Evolutionary conservation across 2,113 vertebrate genomes (phyloP), one percentile per base, ranked within the genome.

Genomic region (Spea multiplicata): DNA sequence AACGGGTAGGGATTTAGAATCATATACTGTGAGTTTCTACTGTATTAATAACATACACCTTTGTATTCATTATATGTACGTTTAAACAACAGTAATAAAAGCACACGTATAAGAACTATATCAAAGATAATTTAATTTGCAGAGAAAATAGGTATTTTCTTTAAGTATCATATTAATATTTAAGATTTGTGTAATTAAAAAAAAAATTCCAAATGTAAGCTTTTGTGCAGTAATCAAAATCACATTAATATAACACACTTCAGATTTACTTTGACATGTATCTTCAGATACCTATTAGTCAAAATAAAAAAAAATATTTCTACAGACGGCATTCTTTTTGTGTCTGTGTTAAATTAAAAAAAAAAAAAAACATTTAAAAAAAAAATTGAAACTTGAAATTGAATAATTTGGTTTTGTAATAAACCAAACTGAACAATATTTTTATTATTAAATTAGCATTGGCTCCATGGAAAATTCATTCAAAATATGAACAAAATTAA

Each of bases 21-120:
- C 73, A 80, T 74, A 80, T 80, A 80, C 78, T 80, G 78, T 80
- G 78, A 80, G 78, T 80, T 80, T 80, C 47, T 80, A 80, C 48
- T 80, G 78, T 80, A 74, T 49, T 67, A 65, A 52, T 77, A 70
- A 75, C 73, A 71, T 47, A 66, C 64, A 80, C 71, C 46, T 80
- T 80, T 75, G 49, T 67, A 53, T 75, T 75, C 12, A 67, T 16
- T 68, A 73, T 80, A 68, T 80, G 77, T 80, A 80, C 14, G 67
- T 59, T 74, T 55, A 80, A 68, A 73, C 61, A 55, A 80, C 61
- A 68, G 73, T 74, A 75, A 80, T 80, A 80, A 80, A 30, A 80
- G 78, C 78, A 80, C 78, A 80, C 64, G 73, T 80, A 73, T 68
- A 46, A 66, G 71, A 64, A 69, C 68, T 71, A 73, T 66, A 80